Evolutionary conservation across 2,113 vertebrate species (phyloP), one percentile per base, ranked within the genome.

Genomic region (Eolophus roseicapilla): DNA sequence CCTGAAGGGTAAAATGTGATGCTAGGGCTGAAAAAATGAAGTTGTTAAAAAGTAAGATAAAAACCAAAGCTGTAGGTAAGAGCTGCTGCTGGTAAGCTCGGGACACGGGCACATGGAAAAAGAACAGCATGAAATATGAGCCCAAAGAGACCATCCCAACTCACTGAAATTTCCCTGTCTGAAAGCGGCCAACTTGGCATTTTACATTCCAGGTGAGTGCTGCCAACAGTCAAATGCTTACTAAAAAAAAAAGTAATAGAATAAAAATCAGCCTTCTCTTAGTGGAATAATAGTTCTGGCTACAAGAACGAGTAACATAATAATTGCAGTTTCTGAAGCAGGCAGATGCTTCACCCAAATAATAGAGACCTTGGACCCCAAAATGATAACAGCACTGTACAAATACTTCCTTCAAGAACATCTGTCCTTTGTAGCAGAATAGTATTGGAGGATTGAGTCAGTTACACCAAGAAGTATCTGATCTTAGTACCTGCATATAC

Each of bases 161-260:
- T 89, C 52, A 93, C 52, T 89, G 80, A 95, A 84, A 92, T 96
- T 95, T 96, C 93, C 86, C 46, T 92, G 84, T 71, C 86, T 92
- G 69, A 79, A 76, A 84, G 86, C 83, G 84, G 93, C 93, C 95
- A 94, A 82, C 82, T 95, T 97, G 93, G 46, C 91, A 84, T 97
- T 96, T 96, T 79, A 41, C 41, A 57, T 93, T 97, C 62, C 90
- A 82, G 62, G 57, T 69, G 41, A 82, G 17, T 0, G 0, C 80
- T 91, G 96, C 96, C 96, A 96, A 41, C 94, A 96, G 62, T 95
- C 74, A 85, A 89, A 95, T 75, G 37, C 52, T 76, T 57, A 57
- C n/a, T 84, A 25, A 80, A 82, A 71, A 86, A 78, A 84, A 65
- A 46, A 82, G 69, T 70, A 6, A 23, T 18, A 5, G 25, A 20